These are phyloP conservation scores for Spinibarbus caldwelli DNA, from an alignment of 2,797 vertebrate species.

Conservation along the genomic window DNA sequence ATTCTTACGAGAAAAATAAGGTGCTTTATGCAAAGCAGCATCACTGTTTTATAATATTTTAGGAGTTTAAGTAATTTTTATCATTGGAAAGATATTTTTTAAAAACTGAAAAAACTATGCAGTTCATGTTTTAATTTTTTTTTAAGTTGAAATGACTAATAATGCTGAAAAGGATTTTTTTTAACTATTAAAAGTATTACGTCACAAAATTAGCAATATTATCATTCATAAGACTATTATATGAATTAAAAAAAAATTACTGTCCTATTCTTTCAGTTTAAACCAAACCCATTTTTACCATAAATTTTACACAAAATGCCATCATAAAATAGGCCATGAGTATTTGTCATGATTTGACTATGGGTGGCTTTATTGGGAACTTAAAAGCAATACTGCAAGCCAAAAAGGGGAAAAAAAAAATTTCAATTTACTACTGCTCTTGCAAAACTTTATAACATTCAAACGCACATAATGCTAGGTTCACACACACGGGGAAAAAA, in stretches of 20 bases:
- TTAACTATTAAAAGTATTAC: too few relatives aligned
- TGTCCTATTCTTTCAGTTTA: too few relatives aligned
- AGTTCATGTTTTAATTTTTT: too few relatives aligned
- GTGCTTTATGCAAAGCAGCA: too few relatives aligned
- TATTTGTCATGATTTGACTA: too few relatives aligned
- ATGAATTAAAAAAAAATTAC: background rate
- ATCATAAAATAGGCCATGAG: background rate
- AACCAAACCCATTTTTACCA: background rate
- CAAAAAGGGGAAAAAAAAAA: background rate
- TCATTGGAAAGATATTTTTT: too few relatives aligned
- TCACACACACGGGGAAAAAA: background rate
- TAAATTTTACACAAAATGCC: background rate
- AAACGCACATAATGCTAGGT: background rate
- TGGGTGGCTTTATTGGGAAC: constrained; percentile 13
- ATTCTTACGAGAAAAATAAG: too few relatives aligned
- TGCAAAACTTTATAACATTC: constrained; percentile 22
- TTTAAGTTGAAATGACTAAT: too few relatives aligned
- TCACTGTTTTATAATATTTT: too few relatives aligned
- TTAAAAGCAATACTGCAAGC: constrained; percentile 42
- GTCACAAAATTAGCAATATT: background rate
- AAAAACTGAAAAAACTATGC: too few relatives aligned
- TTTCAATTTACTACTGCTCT: constrained; percentile 1
- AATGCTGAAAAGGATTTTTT: too few relatives aligned
- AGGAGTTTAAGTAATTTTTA: too few relatives aligned
- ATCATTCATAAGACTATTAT: background rate